Evolutionary conservation across 1,140 invertebrate species (phyloP).

Genomic region (Pomacea maculata): DNA sequence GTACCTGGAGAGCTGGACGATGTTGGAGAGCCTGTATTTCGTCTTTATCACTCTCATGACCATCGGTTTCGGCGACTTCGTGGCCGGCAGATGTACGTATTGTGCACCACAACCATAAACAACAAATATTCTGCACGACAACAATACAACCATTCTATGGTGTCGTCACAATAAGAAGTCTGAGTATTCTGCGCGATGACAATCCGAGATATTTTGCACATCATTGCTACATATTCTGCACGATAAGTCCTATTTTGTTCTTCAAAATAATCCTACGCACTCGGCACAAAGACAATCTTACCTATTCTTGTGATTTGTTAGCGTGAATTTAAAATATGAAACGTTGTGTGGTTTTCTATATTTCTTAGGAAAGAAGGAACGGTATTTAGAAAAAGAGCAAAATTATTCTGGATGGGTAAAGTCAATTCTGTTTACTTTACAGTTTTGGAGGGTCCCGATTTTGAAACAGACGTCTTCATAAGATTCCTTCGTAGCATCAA

Average conservation of each 20-base stretch:
- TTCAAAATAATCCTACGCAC: neutral
- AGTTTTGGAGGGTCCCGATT: neutral
- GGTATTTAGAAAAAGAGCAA: no score
- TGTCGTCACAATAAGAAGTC: neutral
- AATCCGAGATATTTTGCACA: neutral
- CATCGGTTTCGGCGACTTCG: constrained; percentile 93
- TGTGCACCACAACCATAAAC: neutral
- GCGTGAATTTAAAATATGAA: no score
- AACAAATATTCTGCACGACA: neutral
- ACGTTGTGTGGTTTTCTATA: no score
- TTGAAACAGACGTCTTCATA: neutral
- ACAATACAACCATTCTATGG: no score
- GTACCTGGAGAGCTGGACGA: constrained; percentile 80
- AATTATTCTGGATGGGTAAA: no score
- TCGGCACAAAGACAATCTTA: no score
- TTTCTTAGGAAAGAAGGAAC: no score
- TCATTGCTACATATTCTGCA: neutral
- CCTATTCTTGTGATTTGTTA: no score
- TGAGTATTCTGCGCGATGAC: neutral
- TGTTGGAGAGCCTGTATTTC: constrained; percentile 91
- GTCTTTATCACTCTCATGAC: constrained; percentile 82
- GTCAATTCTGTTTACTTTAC: neutral
- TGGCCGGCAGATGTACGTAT: constrained; percentile 73
- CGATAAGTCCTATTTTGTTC: neutral
- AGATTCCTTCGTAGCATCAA: neutral